These are phyloP conservation scores for Parnassius glacialis DNA, from an alignment of 2,888 invertebrate genomes.

Conservation along the genomic window DNA sequence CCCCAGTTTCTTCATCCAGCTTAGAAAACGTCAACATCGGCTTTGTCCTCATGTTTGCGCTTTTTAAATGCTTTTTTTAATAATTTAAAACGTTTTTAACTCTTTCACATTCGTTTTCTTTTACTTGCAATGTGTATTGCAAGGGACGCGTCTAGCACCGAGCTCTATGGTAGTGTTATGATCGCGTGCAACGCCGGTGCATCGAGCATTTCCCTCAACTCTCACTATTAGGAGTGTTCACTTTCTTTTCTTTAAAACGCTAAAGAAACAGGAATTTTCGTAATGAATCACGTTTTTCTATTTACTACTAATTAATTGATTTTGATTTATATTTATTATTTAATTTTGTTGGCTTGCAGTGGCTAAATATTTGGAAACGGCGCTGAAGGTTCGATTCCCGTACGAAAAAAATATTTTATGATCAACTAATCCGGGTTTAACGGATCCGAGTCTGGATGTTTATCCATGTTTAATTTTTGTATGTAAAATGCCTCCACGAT, in stretches of 20 bases:
- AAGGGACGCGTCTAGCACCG: constrained; percentile 33
- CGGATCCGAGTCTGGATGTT: too few species aligned
- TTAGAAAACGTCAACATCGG: constrained; percentile 78
- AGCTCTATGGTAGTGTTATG: constrained; percentile 48
- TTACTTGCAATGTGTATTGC: constrained; percentile 1
- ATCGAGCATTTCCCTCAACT: constrained; percentile 48
- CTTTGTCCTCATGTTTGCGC: constrained; percentile 59
- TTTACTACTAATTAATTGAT: too few species aligned
- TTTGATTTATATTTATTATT: too few species aligned
- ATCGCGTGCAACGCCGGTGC: constrained; percentile 46
- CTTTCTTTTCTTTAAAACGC: constrained; percentile 49
- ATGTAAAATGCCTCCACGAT: too few species aligned
- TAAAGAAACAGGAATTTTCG: constrained; percentile 13
- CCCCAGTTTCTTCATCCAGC: constrained; percentile 80
- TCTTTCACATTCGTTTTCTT: constrained; percentile 24
- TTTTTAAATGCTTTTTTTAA: constrained; percentile 4
- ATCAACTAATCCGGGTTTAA: too few species aligned
- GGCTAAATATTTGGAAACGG: too few species aligned
- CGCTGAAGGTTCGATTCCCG: too few species aligned
- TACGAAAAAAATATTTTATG: too few species aligned
- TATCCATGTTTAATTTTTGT: too few species aligned
- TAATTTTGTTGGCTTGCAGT: too few species aligned
- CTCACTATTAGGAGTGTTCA: constrained; percentile 46
- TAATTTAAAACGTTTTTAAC: constrained; percentile 10
- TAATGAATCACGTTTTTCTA: constrained; percentile 1